Base-by-base conservation (phyloP, 2,888 invertebrate genomes). In the Amphipyra berbera region DNA sequence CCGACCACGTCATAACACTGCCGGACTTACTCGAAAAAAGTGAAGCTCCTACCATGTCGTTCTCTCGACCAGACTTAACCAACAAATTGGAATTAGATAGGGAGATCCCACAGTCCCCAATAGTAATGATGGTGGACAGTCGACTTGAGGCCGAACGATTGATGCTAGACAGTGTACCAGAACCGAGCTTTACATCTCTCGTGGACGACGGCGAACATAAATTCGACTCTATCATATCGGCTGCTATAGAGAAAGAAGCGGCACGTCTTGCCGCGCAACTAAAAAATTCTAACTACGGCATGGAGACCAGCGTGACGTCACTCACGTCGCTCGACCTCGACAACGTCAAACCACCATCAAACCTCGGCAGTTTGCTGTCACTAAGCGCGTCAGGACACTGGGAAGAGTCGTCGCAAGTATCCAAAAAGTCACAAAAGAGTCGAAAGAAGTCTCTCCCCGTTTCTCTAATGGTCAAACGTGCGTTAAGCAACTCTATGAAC, bases 181-280 rank as follows among this genome's bases (percentile, higher is more conserved):
- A 92, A 55, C 90, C 93, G 0, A 88, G 87, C 56, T 91, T 88
- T 73, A 91, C 94, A 3, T 91, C 90, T 0, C 70, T 91, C 1
- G 81, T 86, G 0, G 96, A 96, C 1, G 95, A 95, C 10, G 95
- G 95, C 0, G 95, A 95, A 14, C 89, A 90, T 7, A 95, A 92
- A 53, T 90, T 91, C n/a, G 94, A 95, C 65, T 96, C 96, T 0
- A 96, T 97, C 92, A 95, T 97, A 0, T 96, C 97, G 33, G 96
- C 96, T 0, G 96, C 96, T 0, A 97, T 98, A 63, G 97, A 97
- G 38, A 95, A 96, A 55, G 98, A 97, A 89, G 97, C 97, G 9
- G 96, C 96, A n/a, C 95, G 96, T 78, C 88, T 98, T 5, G 94
- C 95, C 1, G 95, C 94, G 1, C 92, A 91, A 47, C 58, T 94